Evolutionary conservation across 2,797 vertebrate genomes (phyloP).

Genomic region (Rhinogobio ventralis): DNA sequence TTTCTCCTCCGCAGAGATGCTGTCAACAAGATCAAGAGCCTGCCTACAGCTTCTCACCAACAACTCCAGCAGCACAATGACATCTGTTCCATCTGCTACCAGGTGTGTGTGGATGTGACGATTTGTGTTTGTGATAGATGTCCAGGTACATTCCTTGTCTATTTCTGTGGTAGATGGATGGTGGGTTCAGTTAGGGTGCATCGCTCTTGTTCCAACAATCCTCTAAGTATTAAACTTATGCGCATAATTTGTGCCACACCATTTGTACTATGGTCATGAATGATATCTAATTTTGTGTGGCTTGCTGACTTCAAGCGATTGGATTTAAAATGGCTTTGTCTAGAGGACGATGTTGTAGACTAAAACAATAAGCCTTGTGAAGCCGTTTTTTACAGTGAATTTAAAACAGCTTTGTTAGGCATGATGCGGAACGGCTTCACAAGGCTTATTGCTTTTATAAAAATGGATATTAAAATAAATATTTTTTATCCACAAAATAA

Average conservation of each 20-base stretch:
- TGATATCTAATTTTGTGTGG: not conserved
- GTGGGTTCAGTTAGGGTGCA: not conserved
- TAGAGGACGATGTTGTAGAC: not conserved
- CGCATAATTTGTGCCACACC: not conserved
- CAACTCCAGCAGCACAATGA: slow-evolving; percentile 96
- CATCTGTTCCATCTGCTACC: slow-evolving; percentile 99
- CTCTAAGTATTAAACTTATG: not conserved
- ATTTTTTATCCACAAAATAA: no score
- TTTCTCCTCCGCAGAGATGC: slow-evolving; percentile 96
- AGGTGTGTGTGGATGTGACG: slow-evolving; percentile 77
- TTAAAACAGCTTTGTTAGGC: not conserved
- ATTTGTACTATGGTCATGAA: not conserved
- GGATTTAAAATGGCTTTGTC: not conserved
- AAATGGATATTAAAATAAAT: no score
- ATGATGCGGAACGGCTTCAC: no score
- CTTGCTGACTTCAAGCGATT: not conserved
- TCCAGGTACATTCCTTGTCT: not conserved
- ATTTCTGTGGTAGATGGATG: slow-evolving; percentile 19
- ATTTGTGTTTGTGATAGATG: slow-evolving; percentile 30
- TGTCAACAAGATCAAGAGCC: slow-evolving; percentile 96
- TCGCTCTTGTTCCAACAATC: not conserved
- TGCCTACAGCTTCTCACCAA: slow-evolving; percentile 88
- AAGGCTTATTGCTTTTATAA: no score
- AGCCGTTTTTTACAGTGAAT: not conserved
- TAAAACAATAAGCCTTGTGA: not conserved